Conservation (phyloP, 2,797 vertebrate species). For the Channallabes apus region DNA sequence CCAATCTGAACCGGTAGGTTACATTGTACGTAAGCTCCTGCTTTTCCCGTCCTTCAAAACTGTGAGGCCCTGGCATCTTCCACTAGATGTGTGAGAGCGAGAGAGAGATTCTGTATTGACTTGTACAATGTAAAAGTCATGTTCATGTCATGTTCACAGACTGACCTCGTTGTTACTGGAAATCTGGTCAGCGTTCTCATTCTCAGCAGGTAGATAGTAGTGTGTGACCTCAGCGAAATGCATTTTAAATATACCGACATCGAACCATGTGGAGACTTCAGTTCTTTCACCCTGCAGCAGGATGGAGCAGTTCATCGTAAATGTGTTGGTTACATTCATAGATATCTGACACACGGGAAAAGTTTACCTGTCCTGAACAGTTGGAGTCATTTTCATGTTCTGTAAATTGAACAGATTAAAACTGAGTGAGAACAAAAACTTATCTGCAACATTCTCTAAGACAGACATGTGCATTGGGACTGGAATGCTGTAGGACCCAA, state of each 20-base stretch:
- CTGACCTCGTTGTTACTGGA: conserved; percentile 63
- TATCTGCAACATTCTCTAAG: not conserved
- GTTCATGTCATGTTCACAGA: not conserved
- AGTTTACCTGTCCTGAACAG: conserved; percentile 35
- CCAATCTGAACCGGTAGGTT: conserved; percentile 89
- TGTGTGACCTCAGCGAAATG: conserved; percentile 86
- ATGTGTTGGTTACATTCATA: not conserved
- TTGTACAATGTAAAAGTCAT: not conserved
- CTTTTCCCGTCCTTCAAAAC: conserved; percentile 82
- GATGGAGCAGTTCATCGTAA: not conserved
- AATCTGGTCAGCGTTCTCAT: conserved; percentile 62
- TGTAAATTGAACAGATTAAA: conserved; percentile 39
- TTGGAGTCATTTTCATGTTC: conserved; percentile 9
- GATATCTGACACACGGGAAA: not conserved
- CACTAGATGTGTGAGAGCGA: conserved; percentile 57
- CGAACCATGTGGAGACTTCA: conserved; percentile 82
- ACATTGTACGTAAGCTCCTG: conserved; percentile 85
- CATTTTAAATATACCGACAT: conserved; percentile 90
- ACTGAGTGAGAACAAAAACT: not conserved
- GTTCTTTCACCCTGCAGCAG: conserved; percentile 59
- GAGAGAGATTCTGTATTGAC: not conserved
- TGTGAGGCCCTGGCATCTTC: conserved; percentile 76
- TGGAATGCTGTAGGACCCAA: not conserved
- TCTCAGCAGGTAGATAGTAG: conserved; percentile 85
- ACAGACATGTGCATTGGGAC: not conserved